Evolutionary conservation across 2,113 vertebrate genomes (phyloP).

Genomic region (Azemiops feae): DNA sequence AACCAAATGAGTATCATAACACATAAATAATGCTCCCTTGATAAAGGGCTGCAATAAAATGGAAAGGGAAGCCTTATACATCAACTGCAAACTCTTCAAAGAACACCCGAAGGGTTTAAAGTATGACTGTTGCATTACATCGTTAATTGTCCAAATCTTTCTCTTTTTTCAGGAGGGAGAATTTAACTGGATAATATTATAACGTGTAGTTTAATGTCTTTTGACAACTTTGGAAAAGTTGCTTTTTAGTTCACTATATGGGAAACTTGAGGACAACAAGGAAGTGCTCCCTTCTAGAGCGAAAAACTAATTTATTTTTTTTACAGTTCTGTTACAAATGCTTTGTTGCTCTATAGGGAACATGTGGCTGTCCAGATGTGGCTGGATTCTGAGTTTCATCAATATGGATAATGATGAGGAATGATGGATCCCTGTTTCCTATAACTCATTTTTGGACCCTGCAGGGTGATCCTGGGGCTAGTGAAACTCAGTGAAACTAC

Average conservation of each 20-base stretch:
- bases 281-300: slow-evolving; percentile 6
- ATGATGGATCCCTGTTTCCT: not conserved
- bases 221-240: not conserved
- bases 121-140: slow-evolving; percentile 25
- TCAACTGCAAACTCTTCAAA: slow-evolving; percentile 39
- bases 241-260: not conserved
- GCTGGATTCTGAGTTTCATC: not conserved
- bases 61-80: slow-evolving; percentile 7
- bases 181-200: slow-evolving; percentile 12
- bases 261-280: not conserved
- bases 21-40: slow-evolving; percentile 55
- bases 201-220: slow-evolving; percentile 7
- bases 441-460: not conserved
- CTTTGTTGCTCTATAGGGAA: not conserved
- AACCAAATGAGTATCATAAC: slow-evolving; percentile 57
- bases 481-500: not conserved
- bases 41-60: slow-evolving; percentile 42
- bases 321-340: slow-evolving; percentile 11
- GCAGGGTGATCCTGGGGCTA: not conserved
- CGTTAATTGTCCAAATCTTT: slow-evolving; percentile 24
- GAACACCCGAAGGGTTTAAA: slow-evolving; percentile 38
- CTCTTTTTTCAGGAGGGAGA: slow-evolving; percentile 14
- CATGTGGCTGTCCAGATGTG: not conserved
- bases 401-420: not conserved
- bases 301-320: slow-evolving; percentile 16